Conservation (phyloP, 1,140 invertebrate species). For the Leptinotarsa defecta region DNA sequence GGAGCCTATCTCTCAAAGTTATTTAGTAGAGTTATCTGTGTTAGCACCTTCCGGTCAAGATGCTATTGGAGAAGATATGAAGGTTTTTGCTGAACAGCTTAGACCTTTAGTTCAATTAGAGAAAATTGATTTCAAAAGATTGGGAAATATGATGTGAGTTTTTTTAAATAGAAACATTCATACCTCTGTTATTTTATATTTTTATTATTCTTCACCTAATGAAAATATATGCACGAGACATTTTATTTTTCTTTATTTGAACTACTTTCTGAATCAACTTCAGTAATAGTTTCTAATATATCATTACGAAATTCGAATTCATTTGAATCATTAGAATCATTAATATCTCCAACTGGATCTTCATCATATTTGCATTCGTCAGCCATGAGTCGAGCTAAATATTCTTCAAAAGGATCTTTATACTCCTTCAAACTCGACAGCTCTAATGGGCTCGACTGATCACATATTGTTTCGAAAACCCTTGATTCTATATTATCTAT, state of each 20-base stretch:
- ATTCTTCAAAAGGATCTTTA: slow-evolving; percentile 15
- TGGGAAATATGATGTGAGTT: slow-evolving; percentile 60
- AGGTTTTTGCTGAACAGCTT: slow-evolving; percentile 91
- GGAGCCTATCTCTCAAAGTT: slow-evolving; percentile 89
- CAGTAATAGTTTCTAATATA: slow-evolving; percentile 35
- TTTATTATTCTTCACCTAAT: slow-evolving; percentile 2
- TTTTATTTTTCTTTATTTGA: slow-evolving; percentile 19
- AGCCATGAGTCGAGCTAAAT: slow-evolving; percentile 8
- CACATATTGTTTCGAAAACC: no score
- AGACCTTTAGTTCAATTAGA: slow-evolving; percentile 88
- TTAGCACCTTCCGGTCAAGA: slow-evolving; percentile 91
- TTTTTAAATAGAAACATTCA: slow-evolving; percentile 10
- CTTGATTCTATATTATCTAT: no score
- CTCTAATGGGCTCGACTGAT: not conserved
- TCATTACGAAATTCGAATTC: slow-evolving; percentile 24
- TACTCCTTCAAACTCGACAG: not conserved
- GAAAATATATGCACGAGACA: no score
- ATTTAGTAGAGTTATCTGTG: slow-evolving; percentile 92
- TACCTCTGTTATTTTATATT: slow-evolving; percentile 11
- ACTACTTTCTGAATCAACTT: slow-evolving; percentile 31
- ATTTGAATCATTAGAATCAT: not conserved
- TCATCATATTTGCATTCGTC: slow-evolving; percentile 5
- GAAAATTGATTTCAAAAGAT: slow-evolving; percentile 86
- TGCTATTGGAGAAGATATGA: slow-evolving; percentile 94
- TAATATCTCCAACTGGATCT: no score